These are phyloP conservation scores for Calliphora vomitoria DNA, from an alignment of 2,888 invertebrate genomes.

Conservation along the genomic window DNA sequence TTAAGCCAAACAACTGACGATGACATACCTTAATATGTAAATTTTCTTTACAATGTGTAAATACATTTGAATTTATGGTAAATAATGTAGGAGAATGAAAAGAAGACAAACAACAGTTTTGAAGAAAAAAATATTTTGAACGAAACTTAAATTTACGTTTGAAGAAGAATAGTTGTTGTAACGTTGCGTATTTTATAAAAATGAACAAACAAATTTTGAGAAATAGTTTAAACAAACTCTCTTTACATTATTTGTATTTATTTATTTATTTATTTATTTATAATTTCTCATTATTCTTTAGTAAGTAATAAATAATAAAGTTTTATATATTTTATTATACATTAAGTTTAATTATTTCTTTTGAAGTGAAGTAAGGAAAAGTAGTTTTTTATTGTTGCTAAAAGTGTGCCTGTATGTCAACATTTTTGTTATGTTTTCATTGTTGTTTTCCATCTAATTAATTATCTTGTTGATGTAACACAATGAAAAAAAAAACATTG, in stretches of 20 bases:
- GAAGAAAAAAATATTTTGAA: not conserved
- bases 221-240: too few species aligned
- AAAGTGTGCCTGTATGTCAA: not conserved
- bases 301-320: too few species aligned
- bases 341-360: too few species aligned
- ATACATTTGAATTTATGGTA: conserved; percentile 30
- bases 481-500: conserved; percentile 27
- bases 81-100: conserved; percentile 1
- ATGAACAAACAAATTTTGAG: too few species aligned
- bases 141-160: conserved; percentile 20
- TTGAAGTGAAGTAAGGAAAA: not conserved
- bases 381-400: conserved; percentile 3
- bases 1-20: conserved; percentile 23
- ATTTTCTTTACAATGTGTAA: conserved; percentile 49
- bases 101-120: not conserved
- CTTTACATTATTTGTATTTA: too few species aligned
- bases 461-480: conserved; percentile 49
- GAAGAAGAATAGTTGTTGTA: not conserved
- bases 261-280: too few species aligned
- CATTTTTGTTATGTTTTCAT: not conserved
- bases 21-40: conserved; percentile 64
- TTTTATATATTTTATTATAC: too few species aligned
- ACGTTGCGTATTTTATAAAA: too few species aligned
- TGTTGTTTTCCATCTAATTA: conserved; percentile 39
- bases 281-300: too few species aligned